Conservation (phyloP, 2,797 vertebrate genomes). For the Etheostoma nigrum region DNA sequence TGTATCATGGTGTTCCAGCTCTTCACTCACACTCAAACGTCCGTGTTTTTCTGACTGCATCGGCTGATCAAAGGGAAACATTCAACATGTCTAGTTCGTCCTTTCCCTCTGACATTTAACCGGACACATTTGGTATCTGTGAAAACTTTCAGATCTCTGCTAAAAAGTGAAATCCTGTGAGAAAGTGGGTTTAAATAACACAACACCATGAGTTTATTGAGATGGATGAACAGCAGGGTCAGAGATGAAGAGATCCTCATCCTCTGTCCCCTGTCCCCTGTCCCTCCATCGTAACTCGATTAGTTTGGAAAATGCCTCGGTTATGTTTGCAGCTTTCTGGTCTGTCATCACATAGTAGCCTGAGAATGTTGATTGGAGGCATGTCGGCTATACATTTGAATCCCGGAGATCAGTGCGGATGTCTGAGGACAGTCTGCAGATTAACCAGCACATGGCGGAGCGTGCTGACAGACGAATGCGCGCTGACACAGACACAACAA, state of each 20-base stretch:
- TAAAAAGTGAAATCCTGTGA: neutral
- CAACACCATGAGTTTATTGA: neutral
- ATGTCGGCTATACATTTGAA: conserved; percentile 20
- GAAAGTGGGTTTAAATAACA: neutral
- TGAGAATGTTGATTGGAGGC: conserved; percentile 74
- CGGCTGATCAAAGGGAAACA: neutral
- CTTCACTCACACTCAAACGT: neutral
- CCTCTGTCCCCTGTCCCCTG: neutral
- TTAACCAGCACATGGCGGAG: conserved; percentile 44
- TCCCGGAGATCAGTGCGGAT: conserved; percentile 58
- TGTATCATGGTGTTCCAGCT: neutral
- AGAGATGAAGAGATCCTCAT: neutral
- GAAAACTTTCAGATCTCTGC: neutral
- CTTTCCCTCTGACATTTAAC: neutral
- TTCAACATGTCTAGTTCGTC: neutral
- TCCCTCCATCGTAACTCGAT: conserved; percentile 14
- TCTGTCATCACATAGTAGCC: conserved; percentile 66
- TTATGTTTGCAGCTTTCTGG: conserved; percentile 45
- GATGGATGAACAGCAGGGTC: neutral
- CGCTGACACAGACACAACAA: conserved; percentile 46
- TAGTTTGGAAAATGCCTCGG: conserved; percentile 5
- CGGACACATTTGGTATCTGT: neutral
- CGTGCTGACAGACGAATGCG: conserved; percentile 41
- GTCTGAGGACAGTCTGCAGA: conserved; percentile 53
- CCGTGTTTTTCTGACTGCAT: neutral